Base-by-base conservation (phyloP, 2,888 invertebrate species). In the Scaptomyza caliginosa region DNA sequence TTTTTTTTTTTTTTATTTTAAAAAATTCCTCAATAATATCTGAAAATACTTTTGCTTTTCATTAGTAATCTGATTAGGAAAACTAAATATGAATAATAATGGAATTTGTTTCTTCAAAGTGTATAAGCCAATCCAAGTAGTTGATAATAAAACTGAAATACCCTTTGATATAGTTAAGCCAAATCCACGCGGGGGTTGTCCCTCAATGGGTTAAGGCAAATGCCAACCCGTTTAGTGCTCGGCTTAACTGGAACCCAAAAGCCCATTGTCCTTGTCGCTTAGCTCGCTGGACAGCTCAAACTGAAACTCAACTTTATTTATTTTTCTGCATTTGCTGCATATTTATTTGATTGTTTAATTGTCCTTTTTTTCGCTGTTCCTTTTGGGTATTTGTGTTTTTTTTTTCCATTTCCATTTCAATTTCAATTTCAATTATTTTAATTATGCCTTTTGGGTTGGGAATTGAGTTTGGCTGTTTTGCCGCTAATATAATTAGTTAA, bases 331-430 rank as follows among this genome's bases (percentile, higher is more conserved):
- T 52, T 32, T 70, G 59, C 60, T 67, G 67, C 58, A 59, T 81
- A 78, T 74, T 77, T 81, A 71, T 75, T 84, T 75, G 69, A 82
- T 82, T 82, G 76, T 76, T 81, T 84, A 81, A 78, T 84, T 77
- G 78, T 71, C 73, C 54, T 74, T 84, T 78, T 64, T 68, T 46
- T 40, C 13, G 8, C 13, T 19, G 30, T 13, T 42, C 17, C 39
- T 58, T 63, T 69, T 59, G 50, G 49, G 45, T 10, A n/a, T n/a
- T n/a, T n/a, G n/a, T n/a, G n/a, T n/a, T n/a, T 16, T 32, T 24
- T 71, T 65, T 49, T 51, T 38, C 49, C 54, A 50, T 68, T 78
- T 70, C 65, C 52, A 57, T 57, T 46, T 46, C 19, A 24, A 54
- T 54, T 50, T 54, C 23, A 59, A 56, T 74, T 80, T 77, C 76